phyloP scores from a whole-genome alignment of 2,113 vertebrate genomes.

The Piliocolobus tephrosceles region DNA sequence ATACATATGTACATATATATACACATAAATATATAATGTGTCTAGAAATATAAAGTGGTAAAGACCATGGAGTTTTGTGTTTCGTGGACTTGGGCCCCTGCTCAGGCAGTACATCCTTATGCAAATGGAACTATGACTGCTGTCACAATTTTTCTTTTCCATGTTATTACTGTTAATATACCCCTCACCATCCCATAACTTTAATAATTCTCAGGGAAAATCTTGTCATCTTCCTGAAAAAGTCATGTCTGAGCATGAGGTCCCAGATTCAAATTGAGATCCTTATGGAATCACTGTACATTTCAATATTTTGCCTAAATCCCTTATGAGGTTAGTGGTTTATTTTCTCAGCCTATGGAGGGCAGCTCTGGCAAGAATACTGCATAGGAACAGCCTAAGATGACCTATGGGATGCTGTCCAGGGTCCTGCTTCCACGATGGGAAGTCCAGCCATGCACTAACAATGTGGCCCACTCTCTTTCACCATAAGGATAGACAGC shows the following conservation, averaged over 20 bases:
- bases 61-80: background rate
- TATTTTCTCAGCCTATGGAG: background rate
- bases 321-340: background rate
- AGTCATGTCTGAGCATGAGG: background rate
- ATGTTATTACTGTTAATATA: background rate
- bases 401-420: fast-evolving
- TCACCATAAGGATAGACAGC: background rate
- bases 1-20: background rate
- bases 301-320: background rate
- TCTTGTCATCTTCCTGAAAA: background rate
- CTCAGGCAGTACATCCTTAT: too few species aligned
- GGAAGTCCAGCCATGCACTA: fast-evolving
- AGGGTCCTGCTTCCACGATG: background rate
- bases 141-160: background rate
- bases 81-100: background rate
- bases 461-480: too few species aligned
- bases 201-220: background rate
- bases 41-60: background rate
- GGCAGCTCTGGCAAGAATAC: background rate
- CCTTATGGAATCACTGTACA: background rate
- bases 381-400: background rate
- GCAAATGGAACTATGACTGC: fast-evolving
- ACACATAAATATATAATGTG: background rate
- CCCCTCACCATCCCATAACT: background rate
- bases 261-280: background rate